These are phyloP conservation scores for Diachasmimorpha longicaudata DNA, from an alignment of 1,140 invertebrate genomes.

Conservation along the genomic window DNA sequence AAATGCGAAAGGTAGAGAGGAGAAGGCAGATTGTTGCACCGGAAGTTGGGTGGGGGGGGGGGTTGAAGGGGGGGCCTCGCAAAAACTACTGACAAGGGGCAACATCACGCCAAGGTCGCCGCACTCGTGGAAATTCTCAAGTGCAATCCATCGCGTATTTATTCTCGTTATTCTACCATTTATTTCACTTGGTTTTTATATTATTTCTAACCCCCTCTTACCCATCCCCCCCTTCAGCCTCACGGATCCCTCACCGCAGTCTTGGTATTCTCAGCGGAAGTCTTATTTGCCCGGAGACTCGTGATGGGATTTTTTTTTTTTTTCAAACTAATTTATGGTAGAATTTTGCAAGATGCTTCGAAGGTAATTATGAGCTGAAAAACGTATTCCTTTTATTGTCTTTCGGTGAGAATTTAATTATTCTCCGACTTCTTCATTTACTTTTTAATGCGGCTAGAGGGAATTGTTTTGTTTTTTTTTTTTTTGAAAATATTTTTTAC, in stretches of 20 bases:
- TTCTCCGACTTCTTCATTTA: neutral
- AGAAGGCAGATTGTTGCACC: slow-evolving; percentile 31
- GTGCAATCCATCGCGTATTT: slow-evolving; percentile 9
- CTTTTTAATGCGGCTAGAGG: neutral
- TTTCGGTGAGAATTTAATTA: neutral
- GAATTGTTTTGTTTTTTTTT: neutral
- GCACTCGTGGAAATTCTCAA: slow-evolving; percentile 34
- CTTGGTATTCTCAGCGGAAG: slow-evolving; percentile 19
- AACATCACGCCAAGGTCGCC: slow-evolving; percentile 27
- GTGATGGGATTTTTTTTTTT: slow-evolving; percentile 20
- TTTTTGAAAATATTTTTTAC: neutral
- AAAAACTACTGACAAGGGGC: slow-evolving; percentile 7
- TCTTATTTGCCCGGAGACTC: neutral
- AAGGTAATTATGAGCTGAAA: neutral
- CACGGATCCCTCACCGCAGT: neutral
- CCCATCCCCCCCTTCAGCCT: neutral
- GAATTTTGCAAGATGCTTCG: neutral
- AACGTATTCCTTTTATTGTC: neutral
- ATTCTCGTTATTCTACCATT: slow-evolving; percentile 11
- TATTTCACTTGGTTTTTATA: neutral
- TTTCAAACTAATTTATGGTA: slow-evolving; percentile 12
- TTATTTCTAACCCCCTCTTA: slow-evolving; percentile 10
- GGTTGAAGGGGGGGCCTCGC: neutral
- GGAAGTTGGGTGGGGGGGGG: slow-evolving; percentile 15
- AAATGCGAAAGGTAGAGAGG: neutral